These are phyloP conservation scores for Dendrolimus pini DNA, from an alignment of 2,888 invertebrate species.

Conservation along the genomic window DNA sequence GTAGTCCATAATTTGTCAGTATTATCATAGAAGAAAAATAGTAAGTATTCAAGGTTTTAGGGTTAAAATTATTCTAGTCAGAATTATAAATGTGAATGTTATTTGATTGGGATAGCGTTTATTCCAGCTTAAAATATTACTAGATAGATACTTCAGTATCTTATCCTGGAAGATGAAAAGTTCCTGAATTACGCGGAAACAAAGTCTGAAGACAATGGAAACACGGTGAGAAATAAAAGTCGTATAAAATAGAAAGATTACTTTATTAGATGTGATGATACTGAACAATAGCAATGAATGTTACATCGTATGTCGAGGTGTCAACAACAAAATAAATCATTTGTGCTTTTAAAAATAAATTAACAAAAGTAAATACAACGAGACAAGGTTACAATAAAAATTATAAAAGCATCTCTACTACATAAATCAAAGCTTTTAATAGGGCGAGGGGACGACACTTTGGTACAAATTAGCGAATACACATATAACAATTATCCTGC, in stretches of 20 bases:
- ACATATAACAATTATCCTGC: slow-evolving; percentile 12
- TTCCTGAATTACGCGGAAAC: too few species aligned
- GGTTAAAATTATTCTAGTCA: too few species aligned
- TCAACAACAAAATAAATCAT: slow-evolving; percentile 72
- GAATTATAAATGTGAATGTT: too few species aligned
- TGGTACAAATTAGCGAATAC: slow-evolving; percentile 24
- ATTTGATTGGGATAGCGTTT: too few species aligned
- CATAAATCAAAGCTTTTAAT: slow-evolving; percentile 52
- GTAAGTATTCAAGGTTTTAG: too few species aligned
- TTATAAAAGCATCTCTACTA: slow-evolving; percentile 37
- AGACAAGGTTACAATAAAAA: slow-evolving; percentile 42
- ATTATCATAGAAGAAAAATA: too few species aligned
- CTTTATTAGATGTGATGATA: slow-evolving; percentile 73
- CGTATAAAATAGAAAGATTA: slow-evolving; percentile 60
- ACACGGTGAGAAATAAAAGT: slow-evolving; percentile 32
- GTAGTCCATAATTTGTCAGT: too few species aligned
- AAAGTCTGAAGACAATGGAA: too few species aligned
- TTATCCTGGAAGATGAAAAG: too few species aligned
- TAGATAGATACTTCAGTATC: too few species aligned
- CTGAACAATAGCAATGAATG: slow-evolving; percentile 69
- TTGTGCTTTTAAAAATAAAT: slow-evolving; percentile 73
- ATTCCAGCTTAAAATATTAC: too few species aligned
- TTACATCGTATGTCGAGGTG: slow-evolving; percentile 64
- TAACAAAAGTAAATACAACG: slow-evolving; percentile 73
- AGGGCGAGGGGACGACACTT: slow-evolving; percentile 58